phyloP scores from a whole-genome alignment of 2,888 invertebrate species.

The Baccha elongata region DNA sequence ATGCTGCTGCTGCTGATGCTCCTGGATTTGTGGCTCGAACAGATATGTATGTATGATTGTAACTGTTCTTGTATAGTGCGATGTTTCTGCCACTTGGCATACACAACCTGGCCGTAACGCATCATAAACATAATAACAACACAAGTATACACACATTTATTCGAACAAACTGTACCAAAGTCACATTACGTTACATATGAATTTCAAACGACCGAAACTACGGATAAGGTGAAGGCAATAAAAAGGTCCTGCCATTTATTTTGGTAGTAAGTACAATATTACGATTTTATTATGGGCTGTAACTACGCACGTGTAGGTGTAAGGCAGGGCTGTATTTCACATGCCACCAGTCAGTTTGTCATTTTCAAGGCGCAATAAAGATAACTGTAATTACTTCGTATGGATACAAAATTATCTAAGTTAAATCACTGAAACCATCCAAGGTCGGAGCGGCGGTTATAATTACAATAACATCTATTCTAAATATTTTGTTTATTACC shows the following conservation, averaged over 20 bases:
- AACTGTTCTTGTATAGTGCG: slow-evolving; percentile 55
- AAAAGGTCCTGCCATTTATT: slow-evolving; percentile 73
- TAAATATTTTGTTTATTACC: too few species aligned
- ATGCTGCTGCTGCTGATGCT: neutral
- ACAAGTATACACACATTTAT: neutral
- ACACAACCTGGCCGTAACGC: slow-evolving; percentile 61
- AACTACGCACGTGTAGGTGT: slow-evolving; percentile 39
- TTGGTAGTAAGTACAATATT: slow-evolving; percentile 71
- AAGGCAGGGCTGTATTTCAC: neutral
- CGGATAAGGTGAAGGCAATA: slow-evolving; percentile 73
- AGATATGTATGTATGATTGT: slow-evolving; percentile 31
- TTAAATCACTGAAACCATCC: too few species aligned
- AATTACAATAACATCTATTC: too few species aligned
- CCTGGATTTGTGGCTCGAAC: slow-evolving; percentile 5
- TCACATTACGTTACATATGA: slow-evolving; percentile 59
- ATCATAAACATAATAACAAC: slow-evolving; percentile 60
- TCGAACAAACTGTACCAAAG: slow-evolving; percentile 16
- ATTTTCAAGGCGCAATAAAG: neutral
- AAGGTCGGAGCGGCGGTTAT: too few species aligned
- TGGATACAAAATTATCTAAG: too few species aligned
- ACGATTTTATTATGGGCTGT: slow-evolving; percentile 70
- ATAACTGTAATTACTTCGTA: neutral
- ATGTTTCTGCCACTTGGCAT: slow-evolving; percentile 60
- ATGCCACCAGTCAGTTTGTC: neutral
- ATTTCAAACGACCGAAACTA: slow-evolving; percentile 67